phyloP scores from a whole-genome alignment of 92 coral and sea anemone genomes.

The Blastomussa wellsi region DNA sequence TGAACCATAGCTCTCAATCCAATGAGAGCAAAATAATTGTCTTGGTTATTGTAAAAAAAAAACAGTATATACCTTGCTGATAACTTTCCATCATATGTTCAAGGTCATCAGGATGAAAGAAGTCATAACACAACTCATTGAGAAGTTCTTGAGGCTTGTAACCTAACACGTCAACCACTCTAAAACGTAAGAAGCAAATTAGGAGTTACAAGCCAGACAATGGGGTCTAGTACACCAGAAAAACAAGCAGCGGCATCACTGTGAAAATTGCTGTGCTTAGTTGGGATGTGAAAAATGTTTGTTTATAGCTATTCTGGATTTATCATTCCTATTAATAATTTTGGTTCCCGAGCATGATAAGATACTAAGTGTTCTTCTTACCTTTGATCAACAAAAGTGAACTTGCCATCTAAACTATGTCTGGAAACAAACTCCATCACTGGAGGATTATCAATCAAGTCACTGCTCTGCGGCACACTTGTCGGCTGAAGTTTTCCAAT shows the following conservation, averaged over 20 bases:
- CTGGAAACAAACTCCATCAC: constrained; percentile 92
- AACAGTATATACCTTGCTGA: constrained; percentile 75
- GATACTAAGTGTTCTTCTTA: constrained; percentile 9
- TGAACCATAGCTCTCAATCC: too few species aligned
- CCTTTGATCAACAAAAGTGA: constrained; percentile 98
- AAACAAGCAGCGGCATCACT: not conserved
- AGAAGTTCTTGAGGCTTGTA: constrained; percentile 90
- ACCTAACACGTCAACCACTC: constrained; percentile 90
- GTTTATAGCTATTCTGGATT: too few species aligned
- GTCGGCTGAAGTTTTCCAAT: constrained; percentile 97
- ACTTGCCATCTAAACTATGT: constrained; percentile 95
- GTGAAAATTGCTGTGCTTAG: too few species aligned
- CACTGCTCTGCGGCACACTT: constrained; percentile 84
- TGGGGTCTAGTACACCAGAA: not conserved
- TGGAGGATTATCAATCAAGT: constrained; percentile 73
- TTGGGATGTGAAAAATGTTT: too few species aligned
- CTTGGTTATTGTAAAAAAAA: too few species aligned
- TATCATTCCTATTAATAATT: too few species aligned
- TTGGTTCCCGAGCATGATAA: too few species aligned
- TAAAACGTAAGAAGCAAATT: constrained; percentile 18
- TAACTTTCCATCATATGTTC: constrained; percentile 97
- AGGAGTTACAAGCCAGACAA: not conserved
- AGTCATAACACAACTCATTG: constrained; percentile 88
- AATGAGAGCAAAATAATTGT: too few species aligned
- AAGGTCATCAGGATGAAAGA: constrained; percentile 91